These are phyloP conservation scores for Limonius californicus DNA, from an alignment of 1,140 invertebrate genomes.

Conservation along the genomic window DNA sequence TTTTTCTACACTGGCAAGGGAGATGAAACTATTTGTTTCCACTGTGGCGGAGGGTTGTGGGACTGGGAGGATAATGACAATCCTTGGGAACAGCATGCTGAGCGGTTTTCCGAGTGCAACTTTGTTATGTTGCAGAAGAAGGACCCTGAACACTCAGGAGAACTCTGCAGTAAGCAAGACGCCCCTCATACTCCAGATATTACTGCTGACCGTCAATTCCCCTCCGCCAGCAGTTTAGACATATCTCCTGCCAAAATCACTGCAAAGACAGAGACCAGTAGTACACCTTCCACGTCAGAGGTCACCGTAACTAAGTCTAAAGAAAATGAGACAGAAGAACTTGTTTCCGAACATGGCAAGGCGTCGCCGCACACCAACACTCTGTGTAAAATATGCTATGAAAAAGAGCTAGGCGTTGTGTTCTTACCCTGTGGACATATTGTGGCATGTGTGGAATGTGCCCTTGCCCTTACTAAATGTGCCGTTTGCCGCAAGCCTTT, in stretches of 20 bases:
- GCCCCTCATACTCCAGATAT: constrained; percentile 23
- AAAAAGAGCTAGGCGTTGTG: constrained; percentile 75
- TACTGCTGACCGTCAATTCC: not conserved
- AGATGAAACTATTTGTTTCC: constrained; percentile 82
- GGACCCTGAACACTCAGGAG: no score
- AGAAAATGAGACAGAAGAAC: not conserved
- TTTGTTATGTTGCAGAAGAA: constrained; percentile 59
- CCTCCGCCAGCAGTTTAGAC: not conserved
- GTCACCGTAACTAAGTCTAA: not conserved
- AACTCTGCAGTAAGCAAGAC: constrained; percentile 14
- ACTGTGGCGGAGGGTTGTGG: constrained; percentile 80
- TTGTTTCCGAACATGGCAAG: constrained; percentile 6
- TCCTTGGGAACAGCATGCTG: constrained; percentile 84
- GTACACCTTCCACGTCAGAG: constrained; percentile 15
- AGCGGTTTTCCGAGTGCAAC: constrained; percentile 76
- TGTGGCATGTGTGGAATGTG: constrained; percentile 80
- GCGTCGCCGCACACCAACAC: constrained; percentile 15
- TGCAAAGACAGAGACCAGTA: not conserved
- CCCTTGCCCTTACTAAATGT: constrained; percentile 71
- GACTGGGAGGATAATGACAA: constrained; percentile 83
- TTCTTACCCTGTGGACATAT: constrained; percentile 89
- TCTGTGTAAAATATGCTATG: constrained; percentile 75
- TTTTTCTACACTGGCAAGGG: constrained; percentile 85
- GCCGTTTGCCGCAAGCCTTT: constrained; percentile 75
- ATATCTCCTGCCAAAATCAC: constrained; percentile 14